Evolutionary conservation across 2,797 vertebrate genomes (phyloP), one percentile per base, ranked within the genome.

Genomic region (Pangasius sanitwongsei): DNA sequence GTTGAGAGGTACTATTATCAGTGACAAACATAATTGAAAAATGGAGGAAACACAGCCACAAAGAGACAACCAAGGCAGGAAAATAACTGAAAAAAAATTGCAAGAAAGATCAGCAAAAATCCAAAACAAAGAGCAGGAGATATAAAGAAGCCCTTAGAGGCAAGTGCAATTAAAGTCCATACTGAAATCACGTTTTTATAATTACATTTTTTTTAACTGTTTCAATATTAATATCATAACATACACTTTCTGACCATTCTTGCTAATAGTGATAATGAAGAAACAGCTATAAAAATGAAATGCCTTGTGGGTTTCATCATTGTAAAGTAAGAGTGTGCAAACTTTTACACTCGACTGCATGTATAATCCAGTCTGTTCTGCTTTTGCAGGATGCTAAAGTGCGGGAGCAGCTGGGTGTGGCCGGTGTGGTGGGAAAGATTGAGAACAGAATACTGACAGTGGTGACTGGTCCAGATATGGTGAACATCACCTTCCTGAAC

Each of bases 401-500:
- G 91, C 97, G 98, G 0, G 98, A 99, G 91, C 95, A 97, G 41
- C 92, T 99, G 95, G 98, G 99, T n/a, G 95, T 97, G 85, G 98
- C 97, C 61, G 97, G 97, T 1, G 90, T 96, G 0, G 96, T 93
- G 63, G 97, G 97, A 20, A 97, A 97, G 82, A 94, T 99, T 94
- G 98, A 99, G 92, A 97, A 97, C 91, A 95, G 97, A 87, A 97
- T 99, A 97, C 93, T 99, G 92, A 99, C 97, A 0, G 98, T 99
- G 88, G 99, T 98, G 61, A 97, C 98, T 1, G 98, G 98, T 12
- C 95, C 96, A 0, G 98, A 99, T 94, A 96, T 99, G 93, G 98
- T 99, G 89, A 99, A 98, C 94, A 99, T 99, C 92, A 98, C 97
- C 0, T 98, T 97, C 94, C 93, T 99, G 94, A 99, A 99, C 94